Evolutionary conservation across 2,113 vertebrate species (phyloP).

Genomic region (Apeltes quadracus): DNA sequence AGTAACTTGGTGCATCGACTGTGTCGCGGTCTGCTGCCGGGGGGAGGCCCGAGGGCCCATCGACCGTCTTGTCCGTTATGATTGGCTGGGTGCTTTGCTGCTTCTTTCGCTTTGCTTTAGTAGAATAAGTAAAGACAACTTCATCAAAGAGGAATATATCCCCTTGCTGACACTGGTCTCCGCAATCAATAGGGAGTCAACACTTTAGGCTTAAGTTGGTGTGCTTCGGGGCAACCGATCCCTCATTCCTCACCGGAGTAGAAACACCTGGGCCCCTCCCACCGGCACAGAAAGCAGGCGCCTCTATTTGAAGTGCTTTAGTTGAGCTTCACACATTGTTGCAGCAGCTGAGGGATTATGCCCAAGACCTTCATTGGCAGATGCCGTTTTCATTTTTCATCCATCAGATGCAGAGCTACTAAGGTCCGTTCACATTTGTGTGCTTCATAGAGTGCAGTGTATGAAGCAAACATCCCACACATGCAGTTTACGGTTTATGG

Average conservation of each 20-base stretch:
- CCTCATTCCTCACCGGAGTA: slow-evolving; percentile 51
- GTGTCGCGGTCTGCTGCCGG: slow-evolving; percentile 59
- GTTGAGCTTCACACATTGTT: slow-evolving; percentile 31
- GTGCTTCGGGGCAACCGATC: slow-evolving; percentile 56
- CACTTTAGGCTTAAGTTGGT: slow-evolving; percentile 66
- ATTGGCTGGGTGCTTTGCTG: slow-evolving; percentile 74
- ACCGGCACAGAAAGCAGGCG: slow-evolving; percentile 41
- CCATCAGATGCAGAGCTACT: not conserved
- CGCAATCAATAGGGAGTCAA: slow-evolving; percentile 73
- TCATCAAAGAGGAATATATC: slow-evolving; percentile 73
- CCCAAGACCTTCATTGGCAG: slow-evolving; percentile 8
- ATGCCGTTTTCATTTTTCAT: not conserved
- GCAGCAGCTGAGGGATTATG: slow-evolving; percentile 23
- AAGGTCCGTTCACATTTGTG: not conserved
- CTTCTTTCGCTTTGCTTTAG: slow-evolving; percentile 60
- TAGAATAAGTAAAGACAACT: slow-evolving; percentile 76
- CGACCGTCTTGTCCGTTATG: slow-evolving; percentile 69
- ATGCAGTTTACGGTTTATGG: not conserved
- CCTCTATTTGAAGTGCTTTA: slow-evolving; percentile 43
- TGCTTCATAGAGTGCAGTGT: not conserved
- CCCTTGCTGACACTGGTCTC: slow-evolving; percentile 68
- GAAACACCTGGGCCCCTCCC: slow-evolving; percentile 58
- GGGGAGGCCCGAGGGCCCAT: slow-evolving; percentile 53
- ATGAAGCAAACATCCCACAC: not conserved
- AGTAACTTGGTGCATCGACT: slow-evolving; percentile 56